Base-by-base conservation (phyloP, 2,113 vertebrate species). In the Uropsilus gracilis region DNA sequence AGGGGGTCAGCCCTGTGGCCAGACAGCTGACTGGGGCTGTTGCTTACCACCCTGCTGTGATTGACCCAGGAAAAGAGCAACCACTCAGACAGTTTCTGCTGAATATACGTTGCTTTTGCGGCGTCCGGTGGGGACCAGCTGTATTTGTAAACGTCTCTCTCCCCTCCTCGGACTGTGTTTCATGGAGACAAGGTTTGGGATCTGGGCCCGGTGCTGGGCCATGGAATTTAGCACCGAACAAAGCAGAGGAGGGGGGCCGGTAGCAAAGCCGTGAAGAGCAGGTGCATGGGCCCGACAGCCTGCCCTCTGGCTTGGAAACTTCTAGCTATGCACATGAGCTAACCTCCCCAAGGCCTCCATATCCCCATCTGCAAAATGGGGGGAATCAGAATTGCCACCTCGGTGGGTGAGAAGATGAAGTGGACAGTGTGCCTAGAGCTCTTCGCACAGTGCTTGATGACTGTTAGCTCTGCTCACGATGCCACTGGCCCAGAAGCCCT, bases 391-490 rank as follows among this genome's bases (percentile, higher is more conserved):
- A 28, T 66, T 55, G 76, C 39, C 17, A 1, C 39, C 24, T 68
- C 13, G 17, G 64, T 9, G 6, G 44, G 6, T 28, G 44, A 20
- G 59, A 48, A 80, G 81, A 42, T 13, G 55, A 42, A 80, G 0
- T 46, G 48, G 69, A 13, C 39, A 46, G 3, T 7, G 12, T 0
- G 11, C 46, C 14, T 63, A 4, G 28, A 44, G n/a, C 8, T 1
- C 22, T 28, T 6, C 18, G 80, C 12, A 28, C 26, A 7, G 7
- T 4, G n/a, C 39, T 57, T n/a, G 22, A 4, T 9, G 12, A 1
- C 0, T 9, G 5, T 14, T 13, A 26, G n/a, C 53, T 11, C 0
- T 20, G 68, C 11, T n/a, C 53, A 4, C 30, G 0, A 32, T 39
- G n/a, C 53, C 12, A 22, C 48, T 3, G 3, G 42, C 1, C 82